A percentile compares a stretch with the other conserved stretches of the same genome.
phyloP scores from a whole-genome alignment of 2,113 vertebrate genomes.

The Himantopus leucocephalus region DNA sequence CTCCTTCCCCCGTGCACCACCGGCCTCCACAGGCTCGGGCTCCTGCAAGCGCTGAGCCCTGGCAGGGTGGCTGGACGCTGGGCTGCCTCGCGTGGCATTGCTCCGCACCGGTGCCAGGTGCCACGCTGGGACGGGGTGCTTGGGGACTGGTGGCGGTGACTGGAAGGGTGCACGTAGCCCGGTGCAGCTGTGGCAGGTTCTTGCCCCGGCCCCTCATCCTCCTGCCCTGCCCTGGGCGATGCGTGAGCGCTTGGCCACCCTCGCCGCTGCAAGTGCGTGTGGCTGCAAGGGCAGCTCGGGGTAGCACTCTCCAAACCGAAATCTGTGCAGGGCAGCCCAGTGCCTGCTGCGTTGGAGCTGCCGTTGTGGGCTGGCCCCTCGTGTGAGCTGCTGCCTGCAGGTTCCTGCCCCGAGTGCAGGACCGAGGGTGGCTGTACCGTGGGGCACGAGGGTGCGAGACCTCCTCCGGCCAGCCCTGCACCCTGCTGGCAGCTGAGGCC shows the following conservation, averaged over 20 bases:
- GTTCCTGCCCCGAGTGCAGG: background rate
- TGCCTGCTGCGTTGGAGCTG: rapidly evolving
- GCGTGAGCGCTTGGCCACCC: rapidly evolving
- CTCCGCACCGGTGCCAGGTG: rapidly evolving
- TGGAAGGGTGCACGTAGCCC: background rate
- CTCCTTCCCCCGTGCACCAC: background rate
- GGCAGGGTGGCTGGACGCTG: rapidly evolving
- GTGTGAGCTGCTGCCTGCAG: background rate
- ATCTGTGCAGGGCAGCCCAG: background rate
- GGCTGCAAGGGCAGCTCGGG: background rate
- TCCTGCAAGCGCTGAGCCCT: rapidly evolving
- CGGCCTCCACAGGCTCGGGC: rapidly evolving
- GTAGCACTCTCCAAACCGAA: no score
- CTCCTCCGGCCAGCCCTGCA: rapidly evolving
- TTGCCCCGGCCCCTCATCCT: background rate
- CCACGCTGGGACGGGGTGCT: rapidly evolving
- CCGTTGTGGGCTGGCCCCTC: background rate
- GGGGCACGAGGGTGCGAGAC: rapidly evolving
- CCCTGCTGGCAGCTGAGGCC: background rate
- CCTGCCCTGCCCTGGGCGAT: background rate
- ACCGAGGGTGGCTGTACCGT: rapidly evolving
- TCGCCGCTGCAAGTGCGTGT: rapidly evolving
- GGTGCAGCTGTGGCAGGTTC: rapidly evolving
- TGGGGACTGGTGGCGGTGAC: rapidly evolving
- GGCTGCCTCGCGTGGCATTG: rapidly evolving